Conservation (phyloP, 2,113 vertebrate species). For the Micromys minutus region DNA sequence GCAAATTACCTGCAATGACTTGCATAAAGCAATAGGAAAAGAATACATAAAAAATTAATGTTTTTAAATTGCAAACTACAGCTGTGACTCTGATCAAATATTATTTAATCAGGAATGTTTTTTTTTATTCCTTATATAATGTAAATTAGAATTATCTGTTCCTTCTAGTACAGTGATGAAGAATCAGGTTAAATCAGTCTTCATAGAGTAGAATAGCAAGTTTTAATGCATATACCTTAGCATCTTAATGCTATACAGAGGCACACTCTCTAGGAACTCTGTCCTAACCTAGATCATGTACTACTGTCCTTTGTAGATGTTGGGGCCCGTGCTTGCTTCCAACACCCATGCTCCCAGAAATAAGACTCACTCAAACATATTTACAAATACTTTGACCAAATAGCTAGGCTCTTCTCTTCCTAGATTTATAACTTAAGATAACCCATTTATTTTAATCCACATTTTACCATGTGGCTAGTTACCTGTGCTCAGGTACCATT, state of each 20-base stretch:
- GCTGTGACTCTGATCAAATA: constrained; percentile 78
- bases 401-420: no score
- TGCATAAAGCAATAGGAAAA: constrained; percentile 44
- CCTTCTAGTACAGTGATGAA: constrained; percentile 72
- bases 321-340: no score
- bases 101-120: constrained; percentile 86
- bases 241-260: constrained; percentile 39
- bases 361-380: no score
- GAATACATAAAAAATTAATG: constrained; percentile 23
- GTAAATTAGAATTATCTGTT: constrained; percentile 85
- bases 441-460: no score
- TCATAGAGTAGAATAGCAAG: constrained; percentile 74
- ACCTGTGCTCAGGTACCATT: no score
- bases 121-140: constrained; percentile 83
- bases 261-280: not conserved
- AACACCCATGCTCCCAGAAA: no score
- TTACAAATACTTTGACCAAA: no score
- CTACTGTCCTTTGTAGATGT: not conserved
- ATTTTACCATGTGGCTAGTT: no score
- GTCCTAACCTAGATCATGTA: no score
- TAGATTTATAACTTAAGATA: no score
- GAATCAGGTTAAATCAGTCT: constrained; percentile 81
- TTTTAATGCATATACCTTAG: constrained; percentile 45
- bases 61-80: constrained; percentile 71
- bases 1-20: constrained; percentile 41